Evolutionary conservation across 2,113 vertebrate species (phyloP), one percentile per base, ranked within the genome.

Genomic region (Corydoras sp.): DNA sequence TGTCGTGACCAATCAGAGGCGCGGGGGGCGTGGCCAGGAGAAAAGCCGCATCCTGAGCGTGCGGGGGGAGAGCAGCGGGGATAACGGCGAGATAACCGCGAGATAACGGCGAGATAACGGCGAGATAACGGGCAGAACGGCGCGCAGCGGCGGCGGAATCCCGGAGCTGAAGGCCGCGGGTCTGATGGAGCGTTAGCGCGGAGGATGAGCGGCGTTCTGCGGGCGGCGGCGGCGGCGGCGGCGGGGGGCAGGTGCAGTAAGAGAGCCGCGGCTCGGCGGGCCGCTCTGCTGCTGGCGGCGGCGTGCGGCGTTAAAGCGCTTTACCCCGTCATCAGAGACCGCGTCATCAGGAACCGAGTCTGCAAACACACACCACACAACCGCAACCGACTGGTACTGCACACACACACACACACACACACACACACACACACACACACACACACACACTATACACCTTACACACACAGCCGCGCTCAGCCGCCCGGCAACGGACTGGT

Each of bases 171-270:
- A 35, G 32, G 32, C 6, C 3, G 3, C 32, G 32, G 32, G 32
- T 35, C 32, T 35, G 32, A 35, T 35, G 32, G 32, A 35, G 32
- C 3, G 6, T 6, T 6, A 35, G 32, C 32, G 3, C 32, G 29
- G 30, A 89, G 83, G 62, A 98, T 97, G 96, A 91, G 87, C 84
- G 90, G 86, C 70, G 90, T 93, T 82, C 87, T 95, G 43, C 88
- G 89, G 79, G 93, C 90, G 63, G 89, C 89, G 77, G 88, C 88
- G 71, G 83, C 32, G 32, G 32, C 32, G 32, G 32, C 32, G 32
- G 3, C 3, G 32, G 32, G 83, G 77, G 87, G 82, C 75, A 91
- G 77, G 79, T 96, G 95, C 95, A 84, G 83, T 88, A 81, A 87
- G 77, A 82, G 88, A 55, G 62, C 88, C 18, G 86, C 92, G 24